Base-by-base conservation (phyloP, 2,797 vertebrate genomes). In the Poecilia gillii region DNA sequence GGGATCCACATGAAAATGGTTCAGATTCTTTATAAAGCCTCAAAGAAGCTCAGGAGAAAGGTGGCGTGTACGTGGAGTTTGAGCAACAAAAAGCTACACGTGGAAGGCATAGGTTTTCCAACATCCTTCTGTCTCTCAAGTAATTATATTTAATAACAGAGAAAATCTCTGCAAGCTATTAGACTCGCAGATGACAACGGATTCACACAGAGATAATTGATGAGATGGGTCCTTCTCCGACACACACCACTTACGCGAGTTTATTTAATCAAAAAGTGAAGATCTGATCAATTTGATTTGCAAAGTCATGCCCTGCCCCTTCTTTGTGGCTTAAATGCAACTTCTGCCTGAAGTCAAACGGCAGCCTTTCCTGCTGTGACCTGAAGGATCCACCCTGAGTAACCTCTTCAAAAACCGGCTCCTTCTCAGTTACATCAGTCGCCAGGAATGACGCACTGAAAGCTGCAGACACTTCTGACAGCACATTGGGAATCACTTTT, bases 401-500 rank as follows among this genome's bases (percentile, higher is more conserved):
- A 77, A 47, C 46, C 25, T 33, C 75, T 41, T n/a, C 46, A 6
- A 49, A 51, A 51, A 51, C 36, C 0, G 49, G 11, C 75, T 77
- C n/a, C 41, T 45, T 33, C 74, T 75, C 55, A 20, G 18, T 25
- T 45, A n/a, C 74, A 75, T 75, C 39, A 75, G 33, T 75, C 43
- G 51, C 20, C 25, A 39, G 45, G 59, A 76, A 47, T 49, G 46
- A 76, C 4, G 46, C 64, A 46, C 72, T 46, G 28, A 49, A 70
- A 70, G 31, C 66, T 3, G 25, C 16, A 36, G 49, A 46, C 47
- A 33, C 46, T 66, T 66, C 39, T n/a, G 64, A 57, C 62, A 75
- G 64, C 45, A 59, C 9, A 70, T 47, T 39, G 55, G 28, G 51
- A 49, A 71, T 71, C 28, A 57, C 33, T 75, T 71, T 57, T 39